Base-by-base conservation (phyloP, 2,888 invertebrate species). In the Candidula unifasciata region DNA sequence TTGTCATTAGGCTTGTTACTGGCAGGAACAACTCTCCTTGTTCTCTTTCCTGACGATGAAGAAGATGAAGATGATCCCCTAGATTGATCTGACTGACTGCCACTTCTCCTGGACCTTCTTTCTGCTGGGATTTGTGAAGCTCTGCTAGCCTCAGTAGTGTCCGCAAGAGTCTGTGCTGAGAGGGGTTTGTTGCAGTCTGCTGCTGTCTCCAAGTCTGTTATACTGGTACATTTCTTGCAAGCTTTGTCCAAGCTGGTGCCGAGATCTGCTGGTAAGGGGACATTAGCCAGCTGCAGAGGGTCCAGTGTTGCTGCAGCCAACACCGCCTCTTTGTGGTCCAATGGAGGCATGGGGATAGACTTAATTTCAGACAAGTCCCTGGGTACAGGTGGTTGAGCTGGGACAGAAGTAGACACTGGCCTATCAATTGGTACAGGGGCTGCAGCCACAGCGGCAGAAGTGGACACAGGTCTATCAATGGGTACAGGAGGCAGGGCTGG, bases 21-120 rank as follows among this genome's bases (percentile, higher is more conserved):
- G 27, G 44, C 33, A 37, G 85, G 18, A 33, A 68, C 5, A 24
- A 27, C 21, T 35, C 64, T 82, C 57, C 73, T 82, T 57, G 79
- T 74, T 35, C 44, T 76, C 35, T 73, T 64, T 54, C 60, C 35
- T 5, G 87, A 86, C 2, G 52, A 69, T 1, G 82, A 85, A 13
- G 82, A 76, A 16, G 86, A 84, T 27, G 81, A 78, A 44, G 84
- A 84, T n/a, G 78, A 79, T 37, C 74, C 64, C n/a, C 60, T 77
- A 33, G 78, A 71, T 66, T 68, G 69, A 68, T 69, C 81, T 37
- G 73, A 71, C 1, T 33, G 68, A 37, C 68, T 76, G 30, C 44
- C 74, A 8, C 78, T 71, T 24, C 78, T 57, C 21, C 71, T 27
- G 3, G 77, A 24, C 37, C 27, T 78, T 52, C 68, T 76, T 3